Conservation (phyloP, 1,140 invertebrate species). For the Drosophila trapezifrons region DNA sequence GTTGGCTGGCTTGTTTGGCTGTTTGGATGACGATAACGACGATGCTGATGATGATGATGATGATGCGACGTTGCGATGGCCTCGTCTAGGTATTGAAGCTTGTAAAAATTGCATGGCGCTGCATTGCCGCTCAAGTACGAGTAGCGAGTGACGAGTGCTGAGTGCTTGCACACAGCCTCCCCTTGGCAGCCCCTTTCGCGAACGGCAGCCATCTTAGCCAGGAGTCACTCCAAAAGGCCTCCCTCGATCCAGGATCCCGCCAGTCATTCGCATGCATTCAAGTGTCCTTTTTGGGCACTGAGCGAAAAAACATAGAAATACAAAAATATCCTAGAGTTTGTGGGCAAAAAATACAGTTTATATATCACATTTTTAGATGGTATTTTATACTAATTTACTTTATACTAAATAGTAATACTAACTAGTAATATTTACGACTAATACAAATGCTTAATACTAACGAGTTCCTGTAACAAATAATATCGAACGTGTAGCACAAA, state of each 20-base stretch:
- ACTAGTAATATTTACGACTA: no score
- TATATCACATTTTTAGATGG: no score
- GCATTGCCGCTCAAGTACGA: constrained; percentile 74
- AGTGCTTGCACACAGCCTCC: constrained; percentile 20
- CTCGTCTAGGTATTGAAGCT: constrained; percentile 78
- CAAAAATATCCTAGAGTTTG: no score
- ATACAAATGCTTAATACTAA: no score
- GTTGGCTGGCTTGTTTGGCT: background rate
- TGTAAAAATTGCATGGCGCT: constrained; percentile 81
- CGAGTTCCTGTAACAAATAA: no score
- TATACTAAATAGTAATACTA: no score
- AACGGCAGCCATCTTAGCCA: constrained; percentile 71
- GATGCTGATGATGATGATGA: background rate
- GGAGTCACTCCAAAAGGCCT: constrained; percentile 60
- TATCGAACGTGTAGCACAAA: no score
- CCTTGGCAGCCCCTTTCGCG: constrained; percentile 13
- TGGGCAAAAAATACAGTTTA: no score
- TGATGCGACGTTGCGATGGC: constrained; percentile 15
- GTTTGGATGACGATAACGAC: background rate
- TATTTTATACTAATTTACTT: no score
- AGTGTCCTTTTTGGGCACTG: constrained; percentile 33
- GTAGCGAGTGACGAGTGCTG: constrained; percentile 32
- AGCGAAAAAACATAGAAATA: background rate
- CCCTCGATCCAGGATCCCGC: constrained; percentile 23
- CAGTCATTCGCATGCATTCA: constrained; percentile 78